phyloP scores from a whole-genome alignment of 2,113 vertebrate genomes.

The Rhodinocichla rosea region DNA sequence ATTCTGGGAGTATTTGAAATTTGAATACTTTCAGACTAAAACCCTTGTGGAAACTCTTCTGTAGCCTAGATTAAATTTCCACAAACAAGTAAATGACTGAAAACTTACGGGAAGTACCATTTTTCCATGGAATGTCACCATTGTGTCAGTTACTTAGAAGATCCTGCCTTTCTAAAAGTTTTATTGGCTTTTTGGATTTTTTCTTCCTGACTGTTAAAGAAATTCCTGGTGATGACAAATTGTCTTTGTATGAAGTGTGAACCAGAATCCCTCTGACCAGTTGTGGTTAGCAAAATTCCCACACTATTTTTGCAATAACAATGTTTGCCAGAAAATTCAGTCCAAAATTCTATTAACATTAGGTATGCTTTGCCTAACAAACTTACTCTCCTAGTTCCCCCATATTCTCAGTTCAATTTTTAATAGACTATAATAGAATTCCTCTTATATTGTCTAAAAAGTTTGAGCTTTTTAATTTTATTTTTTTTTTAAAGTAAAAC shows the following conservation, averaged over 20 bases:
- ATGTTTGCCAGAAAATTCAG: background rate
- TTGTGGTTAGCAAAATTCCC: background rate
- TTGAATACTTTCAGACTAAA: background rate
- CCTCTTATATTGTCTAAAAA: background rate
- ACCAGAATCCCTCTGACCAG: background rate
- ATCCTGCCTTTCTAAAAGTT: background rate
- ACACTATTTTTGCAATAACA: background rate
- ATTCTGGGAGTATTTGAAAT: background rate
- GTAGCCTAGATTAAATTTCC: background rate
- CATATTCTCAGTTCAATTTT: background rate
- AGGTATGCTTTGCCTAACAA: background rate
- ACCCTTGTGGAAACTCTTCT: background rate
- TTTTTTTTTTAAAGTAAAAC: background rate
- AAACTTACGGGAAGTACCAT: background rate
- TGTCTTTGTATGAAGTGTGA: background rate
- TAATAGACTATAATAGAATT: background rate
- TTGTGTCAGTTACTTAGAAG: background rate
- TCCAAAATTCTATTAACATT: background rate
- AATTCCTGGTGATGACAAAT: slow-evolving; percentile 14
- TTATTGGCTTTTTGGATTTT: background rate
- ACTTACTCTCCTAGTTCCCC: background rate
- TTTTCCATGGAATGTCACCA: background rate
- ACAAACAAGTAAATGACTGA: background rate
- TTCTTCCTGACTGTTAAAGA: background rate
- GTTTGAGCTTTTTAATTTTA: background rate